A percentile compares a stretch with the other conserved stretches of the same genome.
phyloP scores from a whole-genome alignment of 1,140 invertebrate species.

The Acyrthosiphon pisum region DNA sequence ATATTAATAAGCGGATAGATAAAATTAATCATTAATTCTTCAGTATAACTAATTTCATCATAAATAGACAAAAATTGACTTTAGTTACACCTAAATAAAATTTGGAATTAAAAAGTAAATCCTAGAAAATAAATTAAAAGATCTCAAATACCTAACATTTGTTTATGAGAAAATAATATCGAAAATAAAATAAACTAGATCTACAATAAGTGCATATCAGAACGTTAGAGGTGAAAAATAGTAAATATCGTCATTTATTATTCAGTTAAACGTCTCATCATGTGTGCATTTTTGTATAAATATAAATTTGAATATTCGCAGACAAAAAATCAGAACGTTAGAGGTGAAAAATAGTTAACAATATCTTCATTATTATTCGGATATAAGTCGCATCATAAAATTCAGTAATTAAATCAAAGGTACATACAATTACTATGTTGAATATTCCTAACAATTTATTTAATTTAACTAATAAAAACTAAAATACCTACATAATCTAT shows the following conservation, averaged over 20 bases:
- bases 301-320: too few relatives aligned
- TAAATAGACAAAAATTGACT: neutral
- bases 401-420: neutral
- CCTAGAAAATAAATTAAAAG: too few relatives aligned
- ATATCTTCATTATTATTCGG: conserved; percentile 59
- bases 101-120: neutral
- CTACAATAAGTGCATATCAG: conserved; percentile 58
- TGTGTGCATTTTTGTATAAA: neutral
- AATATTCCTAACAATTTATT: neutral
- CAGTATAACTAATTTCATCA: neutral
- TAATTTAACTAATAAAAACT: neutral
- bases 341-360: conserved; percentile 61
- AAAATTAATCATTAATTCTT: conserved; percentile 15
- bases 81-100: neutral
- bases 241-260: neutral
- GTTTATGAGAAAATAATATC: too few relatives aligned
- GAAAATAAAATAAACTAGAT: too few relatives aligned
- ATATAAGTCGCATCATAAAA: conserved; percentile 32
- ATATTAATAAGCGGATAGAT: conserved; percentile 53
- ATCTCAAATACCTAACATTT: too few relatives aligned
- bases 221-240: conserved; percentile 63
- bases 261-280: conserved; percentile 51
- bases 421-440: neutral
- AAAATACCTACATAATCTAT: neutral
- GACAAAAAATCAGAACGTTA: conserved; percentile 62